These are phyloP conservation scores for Embiotoca jacksoni DNA, from an alignment of 2,113 vertebrate species.

Conservation along the genomic window DNA sequence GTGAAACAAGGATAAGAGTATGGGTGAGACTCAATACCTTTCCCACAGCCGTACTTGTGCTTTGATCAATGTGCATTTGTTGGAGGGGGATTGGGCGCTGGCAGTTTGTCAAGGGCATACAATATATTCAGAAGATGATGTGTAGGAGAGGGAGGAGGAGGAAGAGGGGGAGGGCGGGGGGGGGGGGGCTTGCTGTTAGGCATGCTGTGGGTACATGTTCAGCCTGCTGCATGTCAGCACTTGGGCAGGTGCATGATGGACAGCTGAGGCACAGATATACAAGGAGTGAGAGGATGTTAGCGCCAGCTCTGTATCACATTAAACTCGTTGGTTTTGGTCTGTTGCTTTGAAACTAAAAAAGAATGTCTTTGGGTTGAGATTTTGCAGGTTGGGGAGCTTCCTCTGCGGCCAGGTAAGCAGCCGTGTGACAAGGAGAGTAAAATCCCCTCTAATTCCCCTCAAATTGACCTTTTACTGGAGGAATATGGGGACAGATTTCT, in stretches of 20 bases:
- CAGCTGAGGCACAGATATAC: slow-evolving; percentile 11
- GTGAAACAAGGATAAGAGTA: slow-evolving; percentile 42
- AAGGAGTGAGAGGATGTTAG: neutral
- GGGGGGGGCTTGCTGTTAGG: slow-evolving; percentile 55
- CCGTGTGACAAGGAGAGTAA: slow-evolving; percentile 18
- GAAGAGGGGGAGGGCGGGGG: slow-evolving; percentile 22
- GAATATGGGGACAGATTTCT: slow-evolving; percentile 10
- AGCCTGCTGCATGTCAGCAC: slow-evolving; percentile 59
- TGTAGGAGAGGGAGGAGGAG: slow-evolving; percentile 37
- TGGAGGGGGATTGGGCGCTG: slow-evolving; percentile 48
- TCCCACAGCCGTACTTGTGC: slow-evolving; percentile 42
- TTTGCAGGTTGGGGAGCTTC: slow-evolving; percentile 26
- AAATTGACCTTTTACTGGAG: slow-evolving; percentile 57
- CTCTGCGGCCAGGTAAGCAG: slow-evolving; percentile 38
- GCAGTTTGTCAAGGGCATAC: slow-evolving; percentile 77
- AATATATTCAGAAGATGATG: slow-evolving; percentile 70
- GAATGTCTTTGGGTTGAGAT: slow-evolving; percentile 23
- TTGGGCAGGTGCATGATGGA: slow-evolving; percentile 58
- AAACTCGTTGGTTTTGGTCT: neutral
- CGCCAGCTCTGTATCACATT: neutral
- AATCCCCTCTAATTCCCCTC: slow-evolving; percentile 46
- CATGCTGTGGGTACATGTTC: slow-evolving; percentile 63
- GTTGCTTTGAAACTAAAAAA: slow-evolving; percentile 22
- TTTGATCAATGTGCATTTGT: slow-evolving; percentile 65
- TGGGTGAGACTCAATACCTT: slow-evolving; percentile 37